Evolutionary conservation across 2,888 invertebrate species (phyloP).

Genomic region (Oscheius sp.): DNA sequence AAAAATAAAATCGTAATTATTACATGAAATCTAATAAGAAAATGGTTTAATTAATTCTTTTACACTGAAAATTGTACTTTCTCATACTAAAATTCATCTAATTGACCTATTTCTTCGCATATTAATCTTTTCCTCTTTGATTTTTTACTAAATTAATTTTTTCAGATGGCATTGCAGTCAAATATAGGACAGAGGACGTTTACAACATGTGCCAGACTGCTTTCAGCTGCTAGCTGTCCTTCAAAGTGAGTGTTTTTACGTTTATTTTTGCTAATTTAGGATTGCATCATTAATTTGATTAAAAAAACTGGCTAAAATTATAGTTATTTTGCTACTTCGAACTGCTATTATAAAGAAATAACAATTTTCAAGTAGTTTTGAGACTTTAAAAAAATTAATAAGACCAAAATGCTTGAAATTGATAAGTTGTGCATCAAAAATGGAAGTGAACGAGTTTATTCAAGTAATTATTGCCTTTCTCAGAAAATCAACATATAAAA

Average conservation of each 20-base stretch:
- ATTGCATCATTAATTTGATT: not conserved
- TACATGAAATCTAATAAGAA: too few relatives aligned
- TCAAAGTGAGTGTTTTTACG: not conserved
- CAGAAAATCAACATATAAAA: too few relatives aligned
- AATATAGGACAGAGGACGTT: conserved; percentile 9
- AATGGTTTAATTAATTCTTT: not conserved
- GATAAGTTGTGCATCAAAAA: too few relatives aligned
- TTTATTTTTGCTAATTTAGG: too few relatives aligned
- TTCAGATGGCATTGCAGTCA: not conserved
- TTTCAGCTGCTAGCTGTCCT: conserved; percentile 19
- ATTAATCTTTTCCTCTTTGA: not conserved
- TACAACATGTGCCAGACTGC: conserved; percentile 2
- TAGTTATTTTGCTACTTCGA: too few relatives aligned
- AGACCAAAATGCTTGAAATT: too few relatives aligned
- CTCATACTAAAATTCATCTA: not conserved
- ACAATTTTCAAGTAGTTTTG: too few relatives aligned
- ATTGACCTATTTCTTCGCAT: not conserved
- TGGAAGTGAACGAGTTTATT: too few relatives aligned
- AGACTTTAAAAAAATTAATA: too few relatives aligned
- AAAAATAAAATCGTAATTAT: not conserved
- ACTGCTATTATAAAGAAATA: too few relatives aligned
- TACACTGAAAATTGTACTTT: not conserved
- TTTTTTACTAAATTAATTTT: not conserved
- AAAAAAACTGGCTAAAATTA: not conserved
- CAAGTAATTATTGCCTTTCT: too few relatives aligned